Evolutionary conservation across 2,888 invertebrate species (phyloP).

Genomic region (Creontiades dilutus): DNA sequence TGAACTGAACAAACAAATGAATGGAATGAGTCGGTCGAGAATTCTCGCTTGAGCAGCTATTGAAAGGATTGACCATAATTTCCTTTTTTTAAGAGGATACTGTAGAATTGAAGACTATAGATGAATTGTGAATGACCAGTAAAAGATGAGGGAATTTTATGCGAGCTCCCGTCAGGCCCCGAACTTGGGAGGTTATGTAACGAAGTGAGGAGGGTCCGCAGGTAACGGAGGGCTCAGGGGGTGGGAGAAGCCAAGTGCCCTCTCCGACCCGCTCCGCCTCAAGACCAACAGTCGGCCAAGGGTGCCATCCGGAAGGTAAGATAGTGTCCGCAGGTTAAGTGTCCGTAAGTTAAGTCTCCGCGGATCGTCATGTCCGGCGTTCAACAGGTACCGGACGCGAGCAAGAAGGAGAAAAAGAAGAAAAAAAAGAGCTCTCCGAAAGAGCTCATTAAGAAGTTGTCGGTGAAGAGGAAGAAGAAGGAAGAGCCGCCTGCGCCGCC

Average conservation of each 20-base stretch:
- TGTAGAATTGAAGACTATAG: too few species aligned
- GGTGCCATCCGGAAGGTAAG: neutral
- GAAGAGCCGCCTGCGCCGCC: slow-evolving; percentile 18
- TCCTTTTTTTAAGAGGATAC: too few species aligned
- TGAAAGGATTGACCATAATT: too few species aligned
- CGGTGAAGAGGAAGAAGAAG: slow-evolving; percentile 51
- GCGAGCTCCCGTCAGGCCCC: too few species aligned
- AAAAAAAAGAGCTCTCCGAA: slow-evolving; percentile 62
- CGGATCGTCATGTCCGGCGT: slow-evolving; percentile 58
- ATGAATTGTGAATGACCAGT: too few species aligned
- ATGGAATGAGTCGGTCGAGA: too few species aligned
- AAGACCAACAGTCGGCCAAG: neutral
- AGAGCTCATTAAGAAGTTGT: slow-evolving; percentile 56
- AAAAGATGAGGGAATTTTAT: too few species aligned
- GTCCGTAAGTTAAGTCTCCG: neutral
- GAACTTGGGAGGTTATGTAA: neutral
- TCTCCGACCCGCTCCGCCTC: slow-evolving; percentile 16
- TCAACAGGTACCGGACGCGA: neutral
- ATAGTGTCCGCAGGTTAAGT: neutral
- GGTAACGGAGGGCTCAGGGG: too few species aligned
- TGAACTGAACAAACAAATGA: too few species aligned
- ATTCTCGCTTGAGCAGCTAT: too few species aligned
- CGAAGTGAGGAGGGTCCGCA: too few species aligned
- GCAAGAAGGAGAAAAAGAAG: slow-evolving; percentile 49
- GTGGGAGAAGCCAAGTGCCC: slow-evolving; percentile 49